These are phyloP conservation scores for Eupsittula cactorum DNA, from an alignment of 2,113 vertebrate genomes.

Conservation along the genomic window DNA sequence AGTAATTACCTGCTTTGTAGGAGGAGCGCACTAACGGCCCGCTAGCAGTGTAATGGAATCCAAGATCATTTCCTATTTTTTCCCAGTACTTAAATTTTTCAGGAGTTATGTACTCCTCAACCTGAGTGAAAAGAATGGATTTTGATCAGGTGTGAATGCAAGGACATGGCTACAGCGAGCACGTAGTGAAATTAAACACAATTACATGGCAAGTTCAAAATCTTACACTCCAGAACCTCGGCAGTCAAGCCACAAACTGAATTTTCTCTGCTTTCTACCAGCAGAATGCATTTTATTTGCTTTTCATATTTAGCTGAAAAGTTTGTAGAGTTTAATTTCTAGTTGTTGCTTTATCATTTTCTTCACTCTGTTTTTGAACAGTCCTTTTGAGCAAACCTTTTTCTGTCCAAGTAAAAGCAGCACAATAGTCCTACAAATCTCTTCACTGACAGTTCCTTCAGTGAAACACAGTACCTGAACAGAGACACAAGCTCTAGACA, in stretches of 20 bases:
- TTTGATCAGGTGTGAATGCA: neutral
- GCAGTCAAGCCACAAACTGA: neutral
- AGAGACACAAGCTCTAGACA: neutral
- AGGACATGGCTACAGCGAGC: neutral
- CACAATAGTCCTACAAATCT: neutral
- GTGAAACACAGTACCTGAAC: neutral
- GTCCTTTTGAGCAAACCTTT: neutral
- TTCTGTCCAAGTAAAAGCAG: neutral
- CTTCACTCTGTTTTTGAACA: neutral
- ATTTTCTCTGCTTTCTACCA: neutral
- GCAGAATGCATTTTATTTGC: neutral
- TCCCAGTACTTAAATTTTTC: conserved; percentile 96
- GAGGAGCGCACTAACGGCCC: conserved; percentile 96
- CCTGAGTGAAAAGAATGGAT: conserved; percentile 74
- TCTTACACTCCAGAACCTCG: neutral
- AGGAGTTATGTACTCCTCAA: conserved; percentile 94
- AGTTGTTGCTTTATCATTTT: neutral
- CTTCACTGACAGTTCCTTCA: neutral
- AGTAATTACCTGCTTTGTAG: conserved; percentile 92
- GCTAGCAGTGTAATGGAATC: conserved; percentile 94
- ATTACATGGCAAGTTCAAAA: neutral
- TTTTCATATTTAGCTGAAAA: neutral
- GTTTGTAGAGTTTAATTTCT: neutral
- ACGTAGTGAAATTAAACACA: neutral
- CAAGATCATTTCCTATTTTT: conserved; percentile 90